Conservation (phyloP, 2,888 invertebrate species). For the Suillia variegata region DNA sequence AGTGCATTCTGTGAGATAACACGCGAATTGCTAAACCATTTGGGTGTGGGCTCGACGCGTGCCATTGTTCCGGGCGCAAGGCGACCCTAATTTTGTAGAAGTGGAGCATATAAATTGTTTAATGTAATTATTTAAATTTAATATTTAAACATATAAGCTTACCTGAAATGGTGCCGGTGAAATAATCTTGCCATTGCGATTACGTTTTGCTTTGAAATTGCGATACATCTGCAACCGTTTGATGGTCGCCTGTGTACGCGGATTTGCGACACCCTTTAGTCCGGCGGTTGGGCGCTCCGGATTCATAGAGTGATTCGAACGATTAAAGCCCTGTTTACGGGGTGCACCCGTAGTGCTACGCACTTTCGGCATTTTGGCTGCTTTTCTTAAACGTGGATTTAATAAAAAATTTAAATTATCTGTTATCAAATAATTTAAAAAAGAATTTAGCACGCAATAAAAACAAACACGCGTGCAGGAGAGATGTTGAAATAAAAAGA, state of each 20-base stretch:
- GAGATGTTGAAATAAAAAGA: neutral
- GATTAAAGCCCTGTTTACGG: slow-evolving; percentile 83
- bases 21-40: slow-evolving; percentile 98
- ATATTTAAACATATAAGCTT: slow-evolving; percentile 10
- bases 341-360: slow-evolving; percentile 74
- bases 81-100: slow-evolving; percentile 65
- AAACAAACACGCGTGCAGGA: slow-evolving; percentile 43
- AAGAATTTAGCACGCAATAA: slow-evolving; percentile 25
- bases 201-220: slow-evolving; percentile 93
- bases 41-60: slow-evolving; percentile 95
- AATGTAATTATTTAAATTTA: neutral
- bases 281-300: slow-evolving; percentile 82
- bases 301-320: slow-evolving; percentile 92
- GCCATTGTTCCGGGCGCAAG: slow-evolving; percentile 88
- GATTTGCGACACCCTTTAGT: slow-evolving; percentile 82
- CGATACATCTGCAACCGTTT: slow-evolving; percentile 98
- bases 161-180: slow-evolving; percentile 93
- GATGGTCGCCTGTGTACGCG: slow-evolving; percentile 90
- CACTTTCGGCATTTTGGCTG: slow-evolving; percentile 74
- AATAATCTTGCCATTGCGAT: slow-evolving; percentile 87
- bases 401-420: neutral
- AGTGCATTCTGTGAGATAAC: slow-evolving; percentile 91
- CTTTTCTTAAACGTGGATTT: neutral
- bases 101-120: too few relatives aligned
- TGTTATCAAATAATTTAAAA: neutral